A percentile compares a stretch with the other conserved stretches of the same genome.
Conservation (phyloP, 1,140 invertebrate genomes). For the Ridgeia piscesae region DNA sequence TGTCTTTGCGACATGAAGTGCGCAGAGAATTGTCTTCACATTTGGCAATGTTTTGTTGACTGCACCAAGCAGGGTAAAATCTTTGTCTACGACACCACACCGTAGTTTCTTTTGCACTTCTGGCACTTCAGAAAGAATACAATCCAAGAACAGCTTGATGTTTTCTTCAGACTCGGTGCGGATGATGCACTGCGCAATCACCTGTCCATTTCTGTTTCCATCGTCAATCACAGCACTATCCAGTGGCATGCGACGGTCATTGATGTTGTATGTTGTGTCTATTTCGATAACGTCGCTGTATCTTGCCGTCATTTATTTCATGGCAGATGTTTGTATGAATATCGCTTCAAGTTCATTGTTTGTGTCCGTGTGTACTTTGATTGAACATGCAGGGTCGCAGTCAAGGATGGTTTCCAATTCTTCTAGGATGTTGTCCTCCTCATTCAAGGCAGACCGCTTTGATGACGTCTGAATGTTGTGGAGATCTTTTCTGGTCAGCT, state of each 20-base stretch:
- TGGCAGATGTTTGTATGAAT: not conserved
- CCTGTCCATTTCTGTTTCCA: not conserved
- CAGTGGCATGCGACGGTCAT: not conserved
- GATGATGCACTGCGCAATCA: not conserved
- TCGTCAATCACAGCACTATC: not conserved
- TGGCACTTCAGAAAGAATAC: not conserved
- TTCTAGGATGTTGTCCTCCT: not conserved
- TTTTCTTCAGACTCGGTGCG: not conserved
- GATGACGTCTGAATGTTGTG: not conserved
- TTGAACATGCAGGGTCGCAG: not conserved
- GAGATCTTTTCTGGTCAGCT: not conserved
- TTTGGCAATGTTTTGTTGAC: not conserved
- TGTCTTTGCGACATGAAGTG: not conserved
- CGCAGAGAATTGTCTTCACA: not conserved
- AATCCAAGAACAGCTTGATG: not conserved
- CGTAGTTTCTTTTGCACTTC: not conserved
- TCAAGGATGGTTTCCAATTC: not conserved
- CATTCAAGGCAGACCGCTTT: not conserved
- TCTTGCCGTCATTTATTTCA: not conserved
- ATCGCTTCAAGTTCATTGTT: not conserved
- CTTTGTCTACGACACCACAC: not conserved
- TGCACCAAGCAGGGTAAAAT: not conserved
- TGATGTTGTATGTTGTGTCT: not conserved
- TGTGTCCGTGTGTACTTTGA: not conserved
- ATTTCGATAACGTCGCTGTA: not conserved